Evolutionary conservation across 2,113 vertebrate genomes (phyloP).

Genomic region (Alligator mississippiensis): DNA sequence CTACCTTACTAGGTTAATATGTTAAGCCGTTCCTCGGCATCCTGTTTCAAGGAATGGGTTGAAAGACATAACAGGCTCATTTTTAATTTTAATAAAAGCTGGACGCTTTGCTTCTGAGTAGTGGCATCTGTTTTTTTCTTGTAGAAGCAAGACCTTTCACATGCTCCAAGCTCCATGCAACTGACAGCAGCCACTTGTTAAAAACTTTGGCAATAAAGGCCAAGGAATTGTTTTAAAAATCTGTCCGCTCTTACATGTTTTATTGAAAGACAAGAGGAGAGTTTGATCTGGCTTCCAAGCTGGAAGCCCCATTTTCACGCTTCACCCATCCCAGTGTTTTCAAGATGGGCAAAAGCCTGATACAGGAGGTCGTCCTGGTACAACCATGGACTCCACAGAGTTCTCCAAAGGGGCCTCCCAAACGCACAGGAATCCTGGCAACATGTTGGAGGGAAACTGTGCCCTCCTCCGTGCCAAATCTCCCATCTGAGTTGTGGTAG

Average conservation of each 20-base stretch:
- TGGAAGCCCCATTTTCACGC: background rate
- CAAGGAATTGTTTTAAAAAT: background rate
- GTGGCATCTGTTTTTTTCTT: background rate
- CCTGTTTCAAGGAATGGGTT: background rate
- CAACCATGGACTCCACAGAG: background rate
- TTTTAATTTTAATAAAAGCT: conserved; percentile 55
- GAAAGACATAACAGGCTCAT: conserved; percentile 1
- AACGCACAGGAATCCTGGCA: background rate
- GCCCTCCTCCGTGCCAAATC: background rate
- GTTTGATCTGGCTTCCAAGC: background rate
- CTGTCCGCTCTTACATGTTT: background rate
- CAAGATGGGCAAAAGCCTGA: background rate
- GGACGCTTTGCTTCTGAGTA: background rate
- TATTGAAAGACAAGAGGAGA: background rate
- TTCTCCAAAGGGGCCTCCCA: background rate
- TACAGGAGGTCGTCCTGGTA: background rate
- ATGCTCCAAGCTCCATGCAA: background rate
- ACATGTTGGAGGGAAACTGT: background rate
- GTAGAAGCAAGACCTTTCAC: background rate
- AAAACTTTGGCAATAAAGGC: background rate
- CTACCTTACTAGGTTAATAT: background rate
- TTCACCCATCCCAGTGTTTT: background rate
- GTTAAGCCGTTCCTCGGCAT: conserved; percentile 4
- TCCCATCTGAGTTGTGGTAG: background rate
- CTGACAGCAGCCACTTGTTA: background rate